Percentiles rank a stretch among this genome's conserved stretches.
Evolutionary conservation across 2,113 vertebrate genomes (phyloP).

Genomic region (Aspiorhynchus laticeps): DNA sequence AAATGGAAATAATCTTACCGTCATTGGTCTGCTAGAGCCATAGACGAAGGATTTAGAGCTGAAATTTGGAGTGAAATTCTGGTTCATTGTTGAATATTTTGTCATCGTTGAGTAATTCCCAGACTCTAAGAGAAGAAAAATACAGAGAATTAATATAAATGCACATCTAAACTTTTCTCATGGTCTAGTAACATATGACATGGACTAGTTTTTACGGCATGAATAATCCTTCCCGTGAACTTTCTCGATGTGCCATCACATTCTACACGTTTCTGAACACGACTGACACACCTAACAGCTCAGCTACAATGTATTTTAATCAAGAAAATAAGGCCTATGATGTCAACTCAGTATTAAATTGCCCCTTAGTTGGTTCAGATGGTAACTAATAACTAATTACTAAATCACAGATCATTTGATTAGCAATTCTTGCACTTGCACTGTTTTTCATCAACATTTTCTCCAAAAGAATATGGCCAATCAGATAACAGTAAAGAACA

Average conservation of each 20-base stretch:
- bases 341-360: not conserved
- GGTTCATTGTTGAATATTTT: slow-evolving; percentile 62
- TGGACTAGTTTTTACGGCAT: not conserved
- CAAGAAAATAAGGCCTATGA: not conserved
- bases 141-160: not conserved
- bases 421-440: not conserved
- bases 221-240: not conserved
- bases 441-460: not conserved
- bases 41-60: slow-evolving; percentile 72
- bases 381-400: not conserved
- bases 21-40: slow-evolving; percentile 59
- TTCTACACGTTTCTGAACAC: not conserved
- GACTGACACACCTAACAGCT: not conserved
- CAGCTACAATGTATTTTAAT: not conserved
- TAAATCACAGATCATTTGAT: not conserved
- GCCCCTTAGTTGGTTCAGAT: not conserved
- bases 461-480: not conserved
- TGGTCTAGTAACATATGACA: not conserved
- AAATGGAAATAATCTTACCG: slow-evolving; percentile 61
- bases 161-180: not conserved
- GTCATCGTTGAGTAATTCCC: slow-evolving; percentile 65
- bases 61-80: slow-evolving; percentile 69
- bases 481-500: not conserved
- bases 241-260: not conserved
- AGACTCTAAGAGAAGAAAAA: slow-evolving; percentile 67